Evolutionary conservation across 2,888 invertebrate species (phyloP).

Genomic region (Tetanocera ferruginea): DNA sequence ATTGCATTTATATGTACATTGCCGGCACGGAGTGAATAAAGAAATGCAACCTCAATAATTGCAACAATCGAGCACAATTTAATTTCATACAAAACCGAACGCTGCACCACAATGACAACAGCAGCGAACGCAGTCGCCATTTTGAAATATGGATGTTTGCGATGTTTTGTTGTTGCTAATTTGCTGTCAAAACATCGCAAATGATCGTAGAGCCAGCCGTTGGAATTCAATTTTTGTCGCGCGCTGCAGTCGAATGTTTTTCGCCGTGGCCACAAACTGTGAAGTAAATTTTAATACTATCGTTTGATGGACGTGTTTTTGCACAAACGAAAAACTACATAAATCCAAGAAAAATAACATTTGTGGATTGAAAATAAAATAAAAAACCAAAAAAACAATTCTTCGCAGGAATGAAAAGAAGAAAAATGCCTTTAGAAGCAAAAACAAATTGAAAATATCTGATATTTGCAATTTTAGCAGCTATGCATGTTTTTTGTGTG

Average conservation of each 20-base stretch:
- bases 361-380: background rate
- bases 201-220: constrained; percentile 42
- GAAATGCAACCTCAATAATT: no score
- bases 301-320: background rate
- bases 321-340: background rate
- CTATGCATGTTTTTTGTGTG: background rate
- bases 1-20: no score
- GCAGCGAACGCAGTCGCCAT: constrained; percentile 8
- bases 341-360: background rate
- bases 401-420: background rate
- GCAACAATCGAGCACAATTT: no score
- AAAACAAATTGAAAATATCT: no score
- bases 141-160: background rate
- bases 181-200: constrained; percentile 43
- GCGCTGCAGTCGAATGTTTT: constrained; percentile 45
- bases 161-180: background rate
- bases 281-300: background rate
- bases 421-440: no score
- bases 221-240: constrained; percentile 48
- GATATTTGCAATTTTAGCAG: background rate
- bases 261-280: constrained; percentile 45
- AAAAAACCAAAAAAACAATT: background rate
- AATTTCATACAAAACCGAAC: background rate
- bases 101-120: background rate
- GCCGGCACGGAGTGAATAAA: no score